phyloP scores from a whole-genome alignment of 2,113 vertebrate species.

The Salvelinus alpinus region DNA sequence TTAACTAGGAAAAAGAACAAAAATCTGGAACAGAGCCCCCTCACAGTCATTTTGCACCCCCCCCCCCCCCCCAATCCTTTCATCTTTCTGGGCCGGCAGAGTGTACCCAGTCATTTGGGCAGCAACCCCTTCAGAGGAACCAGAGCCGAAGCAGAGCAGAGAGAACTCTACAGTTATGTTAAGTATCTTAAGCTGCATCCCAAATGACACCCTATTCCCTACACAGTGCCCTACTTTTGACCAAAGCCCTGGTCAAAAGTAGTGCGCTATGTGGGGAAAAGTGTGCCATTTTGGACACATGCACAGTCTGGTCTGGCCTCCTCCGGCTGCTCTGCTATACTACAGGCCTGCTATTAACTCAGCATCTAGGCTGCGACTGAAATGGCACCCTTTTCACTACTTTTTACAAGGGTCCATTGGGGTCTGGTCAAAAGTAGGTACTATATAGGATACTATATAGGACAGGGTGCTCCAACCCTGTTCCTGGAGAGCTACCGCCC shows the following conservation, averaged over 20 bases:
- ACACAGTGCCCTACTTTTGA: too few species aligned
- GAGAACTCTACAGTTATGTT: conserved; percentile 72
- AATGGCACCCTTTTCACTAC: too few species aligned
- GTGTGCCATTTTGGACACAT: too few species aligned
- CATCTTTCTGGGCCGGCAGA: conserved; percentile 70
- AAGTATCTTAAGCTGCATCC: conserved; percentile 59
- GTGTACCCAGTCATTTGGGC: conserved; percentile 80
- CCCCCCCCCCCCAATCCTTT: conserved; percentile 61
- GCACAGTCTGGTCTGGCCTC: conserved; percentile 18
- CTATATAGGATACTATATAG: too few species aligned
- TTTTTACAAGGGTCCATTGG: too few species aligned
- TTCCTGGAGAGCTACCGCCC: too few species aligned
- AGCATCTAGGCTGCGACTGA: not conserved
- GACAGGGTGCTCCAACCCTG: too few species aligned
- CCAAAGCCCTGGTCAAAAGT: too few species aligned
- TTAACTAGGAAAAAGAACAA: not conserved
- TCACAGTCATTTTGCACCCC: conserved; percentile 49
- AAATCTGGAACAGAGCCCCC: conserved; percentile 40
- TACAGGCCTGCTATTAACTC: conserved; percentile 68
- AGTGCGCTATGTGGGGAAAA: too few species aligned
- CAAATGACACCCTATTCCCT: too few species aligned
- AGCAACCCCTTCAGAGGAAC: conserved; percentile 64
- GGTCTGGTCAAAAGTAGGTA: too few species aligned
- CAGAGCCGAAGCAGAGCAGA: conserved; percentile 27
- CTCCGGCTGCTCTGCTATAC: conserved; percentile 25